Evolutionary conservation across 2,888 invertebrate genomes (phyloP).

Genomic region (Meteorus cinctellus): DNA sequence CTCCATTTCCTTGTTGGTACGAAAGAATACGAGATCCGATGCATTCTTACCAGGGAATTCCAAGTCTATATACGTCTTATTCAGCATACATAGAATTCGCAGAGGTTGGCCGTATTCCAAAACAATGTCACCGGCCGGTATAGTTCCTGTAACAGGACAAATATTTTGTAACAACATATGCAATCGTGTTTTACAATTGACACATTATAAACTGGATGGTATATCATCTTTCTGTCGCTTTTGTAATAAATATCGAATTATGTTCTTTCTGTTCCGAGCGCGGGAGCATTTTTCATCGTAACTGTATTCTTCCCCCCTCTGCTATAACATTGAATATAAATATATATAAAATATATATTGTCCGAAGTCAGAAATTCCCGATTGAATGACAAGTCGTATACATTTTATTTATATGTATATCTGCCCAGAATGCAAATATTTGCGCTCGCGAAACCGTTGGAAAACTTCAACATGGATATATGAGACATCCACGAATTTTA

Average conservation of each 20-base stretch:
- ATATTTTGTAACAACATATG: conserved; percentile 38
- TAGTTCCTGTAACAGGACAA: conserved; percentile 62
- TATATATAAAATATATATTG: conserved; percentile 56
- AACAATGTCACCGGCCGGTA: conserved; percentile 77
- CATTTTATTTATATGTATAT: conserved; percentile 64
- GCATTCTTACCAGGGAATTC: conserved; percentile 75
- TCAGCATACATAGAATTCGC: conserved; percentile 79
- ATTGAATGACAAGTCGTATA: conserved; percentile 59
- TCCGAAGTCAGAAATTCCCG: conserved; percentile 64
- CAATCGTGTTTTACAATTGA: conserved; percentile 29
- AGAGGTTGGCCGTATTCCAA: conserved; percentile 78
- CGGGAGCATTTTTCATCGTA: conserved; percentile 5
- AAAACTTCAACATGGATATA: not conserved
- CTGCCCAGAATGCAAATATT: conserved; percentile 32
- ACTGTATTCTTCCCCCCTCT: conserved; percentile 44
- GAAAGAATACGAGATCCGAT: conserved; percentile 74
- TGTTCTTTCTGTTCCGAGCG: conserved; percentile 5
- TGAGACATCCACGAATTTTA: not conserved
- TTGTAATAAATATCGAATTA: conserved; percentile 32
- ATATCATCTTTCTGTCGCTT: conserved; percentile 18
- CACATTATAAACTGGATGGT: not conserved
- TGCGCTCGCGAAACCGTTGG: not conserved
- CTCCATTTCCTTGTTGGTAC: conserved; percentile 70
- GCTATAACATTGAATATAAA: conserved; percentile 63
- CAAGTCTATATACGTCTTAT: conserved; percentile 70